A percentile compares a stretch with the other conserved stretches of the same genome.
Conservation (phyloP, 2,888 invertebrate genomes). For the Agrotis exclamationis region DNA sequence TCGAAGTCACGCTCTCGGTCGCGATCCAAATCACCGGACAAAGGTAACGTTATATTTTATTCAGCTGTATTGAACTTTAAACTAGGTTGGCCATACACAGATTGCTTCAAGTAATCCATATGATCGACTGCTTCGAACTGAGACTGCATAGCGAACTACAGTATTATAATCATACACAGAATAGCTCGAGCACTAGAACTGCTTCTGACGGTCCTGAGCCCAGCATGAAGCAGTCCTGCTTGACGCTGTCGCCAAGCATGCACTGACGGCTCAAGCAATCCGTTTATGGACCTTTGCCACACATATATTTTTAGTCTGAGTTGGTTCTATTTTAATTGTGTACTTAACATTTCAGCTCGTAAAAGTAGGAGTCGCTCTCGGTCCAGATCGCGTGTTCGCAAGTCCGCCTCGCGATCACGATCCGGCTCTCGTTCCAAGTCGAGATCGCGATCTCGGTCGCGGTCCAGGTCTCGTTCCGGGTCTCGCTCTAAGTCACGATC, state of each 20-base stretch:
- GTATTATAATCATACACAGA: too few species aligned
- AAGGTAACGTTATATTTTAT: conserved; percentile 37
- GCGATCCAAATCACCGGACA: conserved; percentile 44
- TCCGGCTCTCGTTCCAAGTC: conserved; percentile 67
- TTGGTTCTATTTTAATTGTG: not conserved
- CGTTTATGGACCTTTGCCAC: too few species aligned
- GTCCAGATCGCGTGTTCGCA: conserved; percentile 61
- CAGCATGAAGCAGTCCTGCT: too few species aligned
- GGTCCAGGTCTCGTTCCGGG: conserved; percentile 71
- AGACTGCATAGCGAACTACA: too few species aligned
- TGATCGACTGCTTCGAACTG: too few species aligned
- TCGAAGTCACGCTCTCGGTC: conserved; percentile 64
- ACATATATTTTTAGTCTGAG: not conserved
- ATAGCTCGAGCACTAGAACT: too few species aligned
- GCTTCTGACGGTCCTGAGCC: too few species aligned
- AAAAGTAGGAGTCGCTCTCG: conserved; percentile 62
- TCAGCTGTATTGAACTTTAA: not conserved
- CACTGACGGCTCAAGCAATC: too few species aligned
- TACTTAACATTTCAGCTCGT: conserved; percentile 43
- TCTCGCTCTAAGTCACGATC: conserved; percentile 71
- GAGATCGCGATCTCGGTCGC: conserved; percentile 53
- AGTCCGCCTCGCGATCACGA: conserved; percentile 61
- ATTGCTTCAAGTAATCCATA: too few species aligned
- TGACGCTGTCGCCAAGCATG: too few species aligned
- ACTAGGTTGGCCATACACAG: not conserved